Conservation (phyloP, 1,140 invertebrate species). For the Bombus sibiricus region DNA sequence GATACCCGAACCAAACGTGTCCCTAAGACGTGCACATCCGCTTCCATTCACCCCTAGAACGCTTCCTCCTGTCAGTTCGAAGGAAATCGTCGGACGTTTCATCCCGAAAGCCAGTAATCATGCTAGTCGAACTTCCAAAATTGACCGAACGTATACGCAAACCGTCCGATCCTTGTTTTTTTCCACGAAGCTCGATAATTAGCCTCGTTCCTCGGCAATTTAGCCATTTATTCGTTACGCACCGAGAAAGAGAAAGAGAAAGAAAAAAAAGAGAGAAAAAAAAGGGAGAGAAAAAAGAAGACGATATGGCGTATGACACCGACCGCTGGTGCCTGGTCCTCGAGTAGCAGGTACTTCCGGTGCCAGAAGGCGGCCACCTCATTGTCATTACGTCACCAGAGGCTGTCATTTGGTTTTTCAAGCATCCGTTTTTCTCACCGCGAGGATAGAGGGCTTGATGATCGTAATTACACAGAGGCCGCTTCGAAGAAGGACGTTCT, state of each 20-base stretch:
- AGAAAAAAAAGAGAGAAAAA: background rate
- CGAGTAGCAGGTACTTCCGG: constrained; percentile 64
- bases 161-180: constrained; percentile 27
- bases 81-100: constrained; percentile 36
- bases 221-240: constrained; percentile 64
- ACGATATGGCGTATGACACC: constrained; percentile 55
- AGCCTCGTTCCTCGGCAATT: constrained; percentile 63
- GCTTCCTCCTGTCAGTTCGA: constrained; percentile 37
- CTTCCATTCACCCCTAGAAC: background rate
- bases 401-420: constrained; percentile 70
- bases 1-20: background rate
- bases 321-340: constrained; percentile 50
- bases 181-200: constrained; percentile 61
- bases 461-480: constrained; percentile 61
- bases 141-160: constrained; percentile 29
- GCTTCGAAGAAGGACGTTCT: constrained; percentile 47
- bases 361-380: constrained; percentile 62
- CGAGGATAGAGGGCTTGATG: constrained; percentile 58
- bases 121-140: constrained; percentile 45
- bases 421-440: constrained; percentile 69
- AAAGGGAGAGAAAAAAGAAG: background rate
- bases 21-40: constrained; percentile 3
- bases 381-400: constrained; percentile 73
- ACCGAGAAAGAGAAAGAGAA: background rate
- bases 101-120: constrained; percentile 44